Conservation (phyloP, 2,888 invertebrate genomes). For the Diadegma fenestrale region DNA sequence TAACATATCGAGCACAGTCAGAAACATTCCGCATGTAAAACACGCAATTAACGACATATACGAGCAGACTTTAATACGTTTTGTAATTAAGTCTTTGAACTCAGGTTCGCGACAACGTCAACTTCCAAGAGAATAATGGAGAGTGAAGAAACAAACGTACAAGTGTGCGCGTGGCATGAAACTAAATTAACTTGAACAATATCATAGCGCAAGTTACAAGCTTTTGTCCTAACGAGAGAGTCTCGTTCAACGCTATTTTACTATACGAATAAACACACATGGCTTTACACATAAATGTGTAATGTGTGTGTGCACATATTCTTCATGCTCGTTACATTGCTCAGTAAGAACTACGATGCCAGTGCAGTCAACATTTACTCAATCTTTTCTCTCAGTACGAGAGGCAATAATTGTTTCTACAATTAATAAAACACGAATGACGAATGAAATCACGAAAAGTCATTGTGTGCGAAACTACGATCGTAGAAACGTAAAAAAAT, state of each 20-base stretch:
- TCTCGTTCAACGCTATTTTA: slow-evolving; percentile 33
- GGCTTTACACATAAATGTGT: not conserved
- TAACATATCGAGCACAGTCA: slow-evolving; percentile 28
- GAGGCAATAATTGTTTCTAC: not conserved
- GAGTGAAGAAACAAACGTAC: slow-evolving; percentile 10
- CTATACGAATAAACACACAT: slow-evolving; percentile 4
- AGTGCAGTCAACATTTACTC: slow-evolving; percentile 31
- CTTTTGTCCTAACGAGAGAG: slow-evolving; percentile 45
- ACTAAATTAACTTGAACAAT: slow-evolving; percentile 15
- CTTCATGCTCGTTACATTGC: slow-evolving; percentile 59
- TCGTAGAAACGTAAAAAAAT: not conserved
- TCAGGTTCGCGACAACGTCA: slow-evolving; percentile 17
- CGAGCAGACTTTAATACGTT: not conserved
- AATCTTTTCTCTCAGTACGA: slow-evolving; percentile 7
- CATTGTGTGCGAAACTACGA: not conserved
- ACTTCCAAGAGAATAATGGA: slow-evolving; percentile 51
- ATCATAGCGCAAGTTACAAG: slow-evolving; percentile 38
- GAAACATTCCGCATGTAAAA: not conserved
- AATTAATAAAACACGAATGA: slow-evolving; percentile 2
- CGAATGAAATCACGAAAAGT: not conserved
- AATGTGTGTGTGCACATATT: not conserved
- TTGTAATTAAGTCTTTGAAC: slow-evolving; percentile 32
- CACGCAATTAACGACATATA: not conserved
- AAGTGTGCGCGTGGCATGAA: slow-evolving; percentile 14
- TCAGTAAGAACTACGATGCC: slow-evolving; percentile 50